These are phyloP conservation scores for Drosophila mercatorum DNA, from an alignment of 2,888 invertebrate genomes.

Conservation along the genomic window DNA sequence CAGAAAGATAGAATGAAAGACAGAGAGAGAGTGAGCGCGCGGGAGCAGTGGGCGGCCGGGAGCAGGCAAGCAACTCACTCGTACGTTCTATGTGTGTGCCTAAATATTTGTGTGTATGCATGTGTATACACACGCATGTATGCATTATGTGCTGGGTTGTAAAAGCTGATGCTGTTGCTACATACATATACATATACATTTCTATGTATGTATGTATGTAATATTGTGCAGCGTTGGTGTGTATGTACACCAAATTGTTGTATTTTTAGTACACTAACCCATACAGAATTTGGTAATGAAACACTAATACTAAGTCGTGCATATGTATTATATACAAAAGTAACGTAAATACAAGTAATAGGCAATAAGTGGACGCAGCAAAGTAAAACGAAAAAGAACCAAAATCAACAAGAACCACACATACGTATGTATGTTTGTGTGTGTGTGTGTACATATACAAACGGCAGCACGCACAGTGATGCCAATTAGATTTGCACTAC, in stretches of 20 bases:
- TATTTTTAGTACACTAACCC: constrained; percentile 57
- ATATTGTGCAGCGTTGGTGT: constrained; percentile 27
- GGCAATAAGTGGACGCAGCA: constrained; percentile 40
- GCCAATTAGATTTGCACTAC: constrained; percentile 12
- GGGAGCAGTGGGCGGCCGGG: constrained; percentile 2
- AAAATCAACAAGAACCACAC: constrained; percentile 18
- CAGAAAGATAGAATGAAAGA: neutral
- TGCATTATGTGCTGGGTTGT: constrained; percentile 36
- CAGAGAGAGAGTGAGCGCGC: neutral
- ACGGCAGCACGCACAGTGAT: constrained; percentile 33
- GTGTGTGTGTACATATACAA: constrained; percentile 24
- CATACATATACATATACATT: constrained; percentile 4
- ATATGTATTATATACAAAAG: constrained; percentile 16
- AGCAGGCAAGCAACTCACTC: neutral
- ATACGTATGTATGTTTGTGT: neutral
- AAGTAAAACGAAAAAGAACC: constrained; percentile 35
- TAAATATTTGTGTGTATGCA: neutral
- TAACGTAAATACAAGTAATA: constrained; percentile 61
- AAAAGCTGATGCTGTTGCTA: constrained; percentile 28
- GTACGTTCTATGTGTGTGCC: constrained; percentile 15
- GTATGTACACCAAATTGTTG: constrained; percentile 43
- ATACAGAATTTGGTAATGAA: constrained; percentile 66
- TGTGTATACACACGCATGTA: constrained; percentile 3
- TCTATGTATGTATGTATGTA: constrained; percentile 3
- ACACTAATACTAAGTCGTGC: constrained; percentile 12